Conservation (phyloP, 1,140 invertebrate genomes). For the Spodoptera frugiperda region DNA sequence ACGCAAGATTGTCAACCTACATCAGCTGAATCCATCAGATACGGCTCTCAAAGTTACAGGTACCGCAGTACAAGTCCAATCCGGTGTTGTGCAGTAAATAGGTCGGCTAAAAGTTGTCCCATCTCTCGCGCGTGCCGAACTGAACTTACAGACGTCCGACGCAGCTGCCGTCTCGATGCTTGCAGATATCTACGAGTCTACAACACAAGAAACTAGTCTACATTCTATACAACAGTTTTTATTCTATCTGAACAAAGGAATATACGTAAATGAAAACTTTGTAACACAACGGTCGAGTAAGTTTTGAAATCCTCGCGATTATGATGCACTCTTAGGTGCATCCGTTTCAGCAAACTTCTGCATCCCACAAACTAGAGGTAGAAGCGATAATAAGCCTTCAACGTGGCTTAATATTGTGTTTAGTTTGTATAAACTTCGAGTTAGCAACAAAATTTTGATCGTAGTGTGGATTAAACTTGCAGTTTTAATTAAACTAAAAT, state of each 20-base stretch:
- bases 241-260: neutral
- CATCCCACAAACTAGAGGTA: conserved; percentile 11
- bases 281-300: neutral
- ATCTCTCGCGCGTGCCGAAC: conserved; percentile 43
- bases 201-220: conserved; percentile 26
- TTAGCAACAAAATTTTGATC: neutral
- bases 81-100: conserved; percentile 58
- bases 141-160: conserved; percentile 50
- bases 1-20: conserved; percentile 49
- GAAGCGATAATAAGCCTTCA: conserved; percentile 13
- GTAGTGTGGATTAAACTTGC: neutral
- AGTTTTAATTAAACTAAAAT: neutral
- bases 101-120: conserved; percentile 57
- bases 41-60: conserved; percentile 56
- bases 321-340: conserved; percentile 2
- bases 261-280: neutral
- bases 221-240: conserved; percentile 23
- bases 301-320: conserved; percentile 6
- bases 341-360: conserved; percentile 13
- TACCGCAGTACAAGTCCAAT: conserved; percentile 49
- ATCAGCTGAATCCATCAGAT: conserved; percentile 56
- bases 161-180: conserved; percentile 46
- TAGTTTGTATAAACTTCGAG: neutral
- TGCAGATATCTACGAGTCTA: conserved; percentile 37
- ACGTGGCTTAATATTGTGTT: no score